Percentiles rank a stretch among this genome's conserved stretches.
Evolutionary conservation across 1,140 invertebrate genomes (phyloP).

Genomic region (Ips nitidus): DNA sequence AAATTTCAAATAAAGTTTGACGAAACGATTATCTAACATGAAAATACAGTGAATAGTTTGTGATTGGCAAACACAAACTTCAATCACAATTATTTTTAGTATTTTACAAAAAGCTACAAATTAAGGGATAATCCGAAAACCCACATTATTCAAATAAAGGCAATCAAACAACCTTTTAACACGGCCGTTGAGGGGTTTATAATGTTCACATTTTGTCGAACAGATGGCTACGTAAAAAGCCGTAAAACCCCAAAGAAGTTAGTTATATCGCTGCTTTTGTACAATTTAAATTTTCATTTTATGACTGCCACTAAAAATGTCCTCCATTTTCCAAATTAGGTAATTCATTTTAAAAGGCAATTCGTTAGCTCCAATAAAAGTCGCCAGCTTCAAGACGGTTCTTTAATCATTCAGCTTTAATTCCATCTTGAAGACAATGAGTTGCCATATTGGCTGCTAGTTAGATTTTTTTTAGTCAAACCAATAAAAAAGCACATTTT

Average conservation of each 20-base stretch:
- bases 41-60: too few relatives aligned
- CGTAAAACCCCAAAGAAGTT: slow-evolving; percentile 10
- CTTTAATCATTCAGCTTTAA: slow-evolving; percentile 8
- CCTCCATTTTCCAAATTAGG: slow-evolving; percentile 15
- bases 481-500: neutral
- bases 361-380: slow-evolving; percentile 19
- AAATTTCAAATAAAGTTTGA: too few relatives aligned
- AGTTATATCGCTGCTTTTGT: slow-evolving; percentile 6
- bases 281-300: slow-evolving; percentile 22
- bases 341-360: slow-evolving; percentile 10
- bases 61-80: too few relatives aligned
- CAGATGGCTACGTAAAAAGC: slow-evolving; percentile 8
- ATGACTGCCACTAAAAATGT: slow-evolving; percentile 19
- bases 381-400: neutral
- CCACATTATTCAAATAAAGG: slow-evolving; percentile 3
- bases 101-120: too few relatives aligned
- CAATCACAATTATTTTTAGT: too few relatives aligned
- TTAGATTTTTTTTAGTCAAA: neutral
- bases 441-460: neutral
- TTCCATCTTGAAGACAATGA: neutral
- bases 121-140: too few relatives aligned
- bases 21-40: too few relatives aligned
- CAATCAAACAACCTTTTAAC: slow-evolving; percentile 6
- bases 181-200: neutral
- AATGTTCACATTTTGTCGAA: neutral